Percentiles rank a stretch among this genome's conserved stretches.
Evolutionary conservation across 2,888 invertebrate genomes (phyloP).

Genomic region (Phengaris alcon): DNA sequence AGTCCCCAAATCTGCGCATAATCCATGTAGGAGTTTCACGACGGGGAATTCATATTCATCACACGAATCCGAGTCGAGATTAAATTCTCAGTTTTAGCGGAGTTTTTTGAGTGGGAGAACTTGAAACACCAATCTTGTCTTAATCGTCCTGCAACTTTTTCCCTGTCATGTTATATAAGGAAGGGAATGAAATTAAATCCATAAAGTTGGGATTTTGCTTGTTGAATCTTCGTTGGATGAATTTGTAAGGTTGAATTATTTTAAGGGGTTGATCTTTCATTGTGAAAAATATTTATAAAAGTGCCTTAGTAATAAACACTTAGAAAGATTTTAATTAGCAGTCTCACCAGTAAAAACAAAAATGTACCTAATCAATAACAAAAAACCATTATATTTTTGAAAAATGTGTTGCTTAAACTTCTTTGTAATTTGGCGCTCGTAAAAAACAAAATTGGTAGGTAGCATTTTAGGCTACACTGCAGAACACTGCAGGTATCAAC

Average conservation of each 20-base stretch:
- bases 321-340: neutral
- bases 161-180: conserved; percentile 27
- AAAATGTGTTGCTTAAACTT: neutral
- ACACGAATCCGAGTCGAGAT: conserved; percentile 34
- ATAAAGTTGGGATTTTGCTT: conserved; percentile 16
- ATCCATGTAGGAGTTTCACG: conserved; percentile 7
- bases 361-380: no score
- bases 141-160: conserved; percentile 26
- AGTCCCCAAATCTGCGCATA: conserved; percentile 6
- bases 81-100: conserved; percentile 21
- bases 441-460: conserved; percentile 1
- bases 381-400: no score
- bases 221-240: neutral
- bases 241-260: conserved; percentile 8
- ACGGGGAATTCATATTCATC: conserved; percentile 37
- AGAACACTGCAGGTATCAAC: conserved; percentile 14
- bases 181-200: conserved; percentile 23
- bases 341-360: no score
- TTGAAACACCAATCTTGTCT: conserved; percentile 28
- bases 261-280: conserved; percentile 3
- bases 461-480: conserved; percentile 4
- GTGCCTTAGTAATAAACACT: neutral
- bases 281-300: neutral
- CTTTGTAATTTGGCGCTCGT: neutral
- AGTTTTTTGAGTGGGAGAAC: conserved; percentile 24